Evolutionary conservation across 2,113 vertebrate genomes (phyloP).

Genomic region (Sialia sialis): DNA sequence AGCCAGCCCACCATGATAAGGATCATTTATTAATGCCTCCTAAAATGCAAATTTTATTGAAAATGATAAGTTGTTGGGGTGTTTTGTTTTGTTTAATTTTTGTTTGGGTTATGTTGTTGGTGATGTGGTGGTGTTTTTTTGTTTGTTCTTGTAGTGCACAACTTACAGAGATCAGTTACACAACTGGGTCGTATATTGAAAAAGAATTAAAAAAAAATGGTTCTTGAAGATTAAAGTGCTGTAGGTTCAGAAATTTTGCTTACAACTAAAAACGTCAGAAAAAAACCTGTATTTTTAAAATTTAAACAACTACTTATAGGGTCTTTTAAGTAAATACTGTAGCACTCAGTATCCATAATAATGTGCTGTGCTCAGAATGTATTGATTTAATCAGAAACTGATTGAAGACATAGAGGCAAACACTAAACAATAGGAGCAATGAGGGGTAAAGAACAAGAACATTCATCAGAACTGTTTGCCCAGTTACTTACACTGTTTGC

Average conservation of each 20-base stretch:
- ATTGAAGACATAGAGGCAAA: neutral
- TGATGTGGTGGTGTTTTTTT: neutral
- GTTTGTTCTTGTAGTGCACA: neutral
- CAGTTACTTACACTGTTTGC: neutral
- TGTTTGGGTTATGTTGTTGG: neutral
- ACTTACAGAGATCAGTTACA: neutral
- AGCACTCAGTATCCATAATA: neutral
- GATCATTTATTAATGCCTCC: neutral
- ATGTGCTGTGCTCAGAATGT: neutral
- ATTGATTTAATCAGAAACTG: conserved; percentile 5
- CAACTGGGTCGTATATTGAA: neutral
- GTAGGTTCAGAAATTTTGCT: neutral
- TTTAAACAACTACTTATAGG: neutral
- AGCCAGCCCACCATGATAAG: neutral
- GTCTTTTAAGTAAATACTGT: neutral
- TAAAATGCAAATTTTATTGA: neutral
- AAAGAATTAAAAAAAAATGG: accelerated
- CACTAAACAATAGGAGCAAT: neutral
- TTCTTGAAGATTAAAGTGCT: neutral
- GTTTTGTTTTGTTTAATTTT: neutral
- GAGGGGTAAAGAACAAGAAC: neutral
- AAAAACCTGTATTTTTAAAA: neutral
- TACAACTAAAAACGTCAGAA: neutral
- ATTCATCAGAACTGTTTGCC: neutral
- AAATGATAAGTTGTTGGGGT: neutral